phyloP scores from a whole-genome alignment of 2,888 invertebrate species.

The Oscheius sp. region DNA sequence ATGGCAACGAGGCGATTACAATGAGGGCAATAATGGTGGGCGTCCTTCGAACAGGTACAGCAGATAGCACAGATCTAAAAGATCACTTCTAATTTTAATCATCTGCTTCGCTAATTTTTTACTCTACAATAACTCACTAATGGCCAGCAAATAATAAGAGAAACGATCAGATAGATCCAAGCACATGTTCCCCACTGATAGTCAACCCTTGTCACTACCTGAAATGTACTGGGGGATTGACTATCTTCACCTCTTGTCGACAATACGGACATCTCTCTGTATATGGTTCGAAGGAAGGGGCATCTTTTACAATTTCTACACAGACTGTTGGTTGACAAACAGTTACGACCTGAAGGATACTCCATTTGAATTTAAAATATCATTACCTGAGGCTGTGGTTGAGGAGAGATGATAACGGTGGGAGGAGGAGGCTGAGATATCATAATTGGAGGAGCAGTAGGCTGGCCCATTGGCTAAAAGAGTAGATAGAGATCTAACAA shows the following conservation, averaged over 20 bases:
- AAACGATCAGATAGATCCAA: constrained; percentile 2
- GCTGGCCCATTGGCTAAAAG: too few relatives aligned
- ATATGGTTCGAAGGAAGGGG: neutral
- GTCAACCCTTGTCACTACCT: neutral
- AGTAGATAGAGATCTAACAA: too few relatives aligned
- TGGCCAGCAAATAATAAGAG: constrained; percentile 9
- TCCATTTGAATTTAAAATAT: neutral
- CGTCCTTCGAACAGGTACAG: constrained; percentile 9
- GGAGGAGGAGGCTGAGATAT: neutral
- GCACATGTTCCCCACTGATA: neutral
- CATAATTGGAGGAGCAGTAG: too few relatives aligned
- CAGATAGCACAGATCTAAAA: constrained; percentile 15
- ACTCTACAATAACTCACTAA: neutral
- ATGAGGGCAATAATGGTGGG: neutral
- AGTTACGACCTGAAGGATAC: neutral
- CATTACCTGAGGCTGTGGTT: neutral
- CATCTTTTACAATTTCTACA: neutral
- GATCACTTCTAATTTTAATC: neutral
- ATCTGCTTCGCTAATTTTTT: neutral
- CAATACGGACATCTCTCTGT: constrained; percentile 11
- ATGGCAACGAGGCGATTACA: neutral
- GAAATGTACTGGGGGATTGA: neutral
- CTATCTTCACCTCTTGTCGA: neutral
- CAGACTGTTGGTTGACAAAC: neutral
- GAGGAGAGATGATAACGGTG: neutral